phyloP scores from a whole-genome alignment of 2,797 vertebrate genomes.

The Gallinago solitaria region DNA sequence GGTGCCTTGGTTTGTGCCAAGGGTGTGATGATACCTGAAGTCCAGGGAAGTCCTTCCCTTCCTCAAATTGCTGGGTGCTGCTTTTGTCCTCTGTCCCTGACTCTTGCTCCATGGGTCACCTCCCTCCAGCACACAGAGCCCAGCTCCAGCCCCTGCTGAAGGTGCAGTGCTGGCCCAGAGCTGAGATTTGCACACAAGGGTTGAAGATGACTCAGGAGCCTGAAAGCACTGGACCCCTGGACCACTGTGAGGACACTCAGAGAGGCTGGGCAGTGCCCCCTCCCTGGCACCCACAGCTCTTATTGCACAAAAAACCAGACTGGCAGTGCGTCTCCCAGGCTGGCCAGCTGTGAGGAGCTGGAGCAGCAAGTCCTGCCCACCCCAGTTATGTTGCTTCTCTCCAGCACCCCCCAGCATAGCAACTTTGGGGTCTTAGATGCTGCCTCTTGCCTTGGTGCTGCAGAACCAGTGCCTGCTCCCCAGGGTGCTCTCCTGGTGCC shows the following conservation, averaged over 20 bases:
- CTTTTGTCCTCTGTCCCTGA: neutral
- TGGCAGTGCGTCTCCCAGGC: neutral
- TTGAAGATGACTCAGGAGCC: neutral
- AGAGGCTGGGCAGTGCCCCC: neutral
- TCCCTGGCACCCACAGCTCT: neutral
- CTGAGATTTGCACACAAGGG: conserved; percentile 2
- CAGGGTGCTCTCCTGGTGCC: neutral
- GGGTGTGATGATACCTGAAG: neutral
- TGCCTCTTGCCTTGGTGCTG: neutral
- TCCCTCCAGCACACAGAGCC: neutral
- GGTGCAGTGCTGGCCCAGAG: neutral
- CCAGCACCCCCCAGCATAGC: neutral
- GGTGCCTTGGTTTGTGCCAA: neutral
- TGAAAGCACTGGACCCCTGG: neutral
- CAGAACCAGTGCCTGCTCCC: neutral
- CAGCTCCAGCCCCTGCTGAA: neutral
- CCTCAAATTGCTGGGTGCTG: neutral
- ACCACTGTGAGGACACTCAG: neutral
- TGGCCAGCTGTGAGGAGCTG: neutral
- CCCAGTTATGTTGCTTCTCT: neutral
- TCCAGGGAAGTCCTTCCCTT: neutral
- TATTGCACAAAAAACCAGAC: neutral
- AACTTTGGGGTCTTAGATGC: neutral
- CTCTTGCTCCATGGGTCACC: neutral
- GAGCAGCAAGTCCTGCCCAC: neutral